A percentile compares a stretch with the other conserved stretches of the same genome.
phyloP scores from a whole-genome alignment of 1,140 invertebrate genomes.

The Agrilus planipennis region DNA sequence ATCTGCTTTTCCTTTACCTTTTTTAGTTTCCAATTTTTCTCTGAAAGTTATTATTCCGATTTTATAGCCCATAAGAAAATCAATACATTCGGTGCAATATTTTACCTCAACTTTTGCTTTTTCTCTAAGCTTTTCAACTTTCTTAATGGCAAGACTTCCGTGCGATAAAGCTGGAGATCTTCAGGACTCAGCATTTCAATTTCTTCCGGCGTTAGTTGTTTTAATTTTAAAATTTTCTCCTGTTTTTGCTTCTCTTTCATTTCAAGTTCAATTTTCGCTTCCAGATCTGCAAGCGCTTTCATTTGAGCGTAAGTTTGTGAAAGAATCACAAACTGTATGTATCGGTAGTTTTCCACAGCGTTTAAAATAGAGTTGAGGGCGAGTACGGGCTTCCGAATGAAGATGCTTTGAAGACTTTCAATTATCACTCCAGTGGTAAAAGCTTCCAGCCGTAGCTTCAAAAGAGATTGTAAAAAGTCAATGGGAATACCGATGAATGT shows the following conservation, averaged over 20 bases:
- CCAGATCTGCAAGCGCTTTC: too few relatives aligned
- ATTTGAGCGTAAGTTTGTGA: conserved; percentile 14
- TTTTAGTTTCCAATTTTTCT: too few relatives aligned
- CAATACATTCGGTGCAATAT: too few relatives aligned
- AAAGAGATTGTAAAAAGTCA: conserved; percentile 16
- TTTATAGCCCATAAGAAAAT: background rate
- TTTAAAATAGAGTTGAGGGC: conserved; percentile 17
- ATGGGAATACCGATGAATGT: conserved; percentile 12
- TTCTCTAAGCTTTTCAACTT: background rate
- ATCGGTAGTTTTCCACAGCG: conserved; percentile 17
- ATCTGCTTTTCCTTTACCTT: conserved; percentile 3
- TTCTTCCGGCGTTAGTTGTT: too few relatives aligned
- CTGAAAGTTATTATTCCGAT: too few relatives aligned
- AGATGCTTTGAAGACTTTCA: conserved; percentile 20
- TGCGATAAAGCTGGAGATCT: too few relatives aligned
- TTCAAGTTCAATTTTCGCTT: conserved; percentile 4
- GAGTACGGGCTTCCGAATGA: conserved; percentile 13
- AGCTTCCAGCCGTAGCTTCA: conserved; percentile 14
- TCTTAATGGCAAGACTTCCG: too few relatives aligned
- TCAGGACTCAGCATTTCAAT: too few relatives aligned
- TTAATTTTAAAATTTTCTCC: too few relatives aligned
- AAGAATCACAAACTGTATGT: conserved; percentile 20
- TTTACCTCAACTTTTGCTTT: background rate
- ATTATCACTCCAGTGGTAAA: conserved; percentile 18
- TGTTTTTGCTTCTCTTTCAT: conserved; percentile 3